Evolutionary conservation across 1,140 invertebrate species (phyloP), one percentile per base, ranked within the genome.

Genomic region (Sycobia sp.): DNA sequence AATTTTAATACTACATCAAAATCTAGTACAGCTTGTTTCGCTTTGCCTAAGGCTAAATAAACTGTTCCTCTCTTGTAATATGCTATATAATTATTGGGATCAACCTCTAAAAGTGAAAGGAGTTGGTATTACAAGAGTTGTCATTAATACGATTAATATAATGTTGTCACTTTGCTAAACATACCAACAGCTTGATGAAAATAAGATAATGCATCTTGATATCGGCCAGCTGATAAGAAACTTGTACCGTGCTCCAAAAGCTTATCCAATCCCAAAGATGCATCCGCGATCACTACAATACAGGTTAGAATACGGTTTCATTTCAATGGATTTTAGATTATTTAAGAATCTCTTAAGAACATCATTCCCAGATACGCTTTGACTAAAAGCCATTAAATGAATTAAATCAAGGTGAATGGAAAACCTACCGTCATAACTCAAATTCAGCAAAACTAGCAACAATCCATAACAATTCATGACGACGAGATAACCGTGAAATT

Each of bases 161-260:
- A 1, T n/a, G 22, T 47, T 18, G 9, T 16, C n/a, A 49, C 3
- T 39, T n/a, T n/a, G 7, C 11, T 32, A 55, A 13, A 75, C 90
- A 86, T 81, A 97, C 95, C 95, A 73, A 99, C 93, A 69, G 97
- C 98, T 58, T 94, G 92, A 87, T 99, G 97, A 84, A 97, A 99
- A 77, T 99, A 96, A 47, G 92, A 92, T 25, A 99, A 80, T 1
- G 98, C 97, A 86, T 99, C 97, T 47, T 94, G 90, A 51, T 98
- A 87, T 77, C 99, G 94, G 44, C 97, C 96, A 69, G 88, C 88
- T 8, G 92, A 89, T 67, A 99, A 82, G 76, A 97, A 90, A 70
- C 95, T 89, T 78, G 91, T 91, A 1, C 97, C 97, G 77, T 96
- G 84, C 76, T 98, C 92, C 74, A 99, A 84, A 84, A 99, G 96